Conservation (phyloP, 2,888 invertebrate genomes). For the Hypomecis punctinalis region DNA sequence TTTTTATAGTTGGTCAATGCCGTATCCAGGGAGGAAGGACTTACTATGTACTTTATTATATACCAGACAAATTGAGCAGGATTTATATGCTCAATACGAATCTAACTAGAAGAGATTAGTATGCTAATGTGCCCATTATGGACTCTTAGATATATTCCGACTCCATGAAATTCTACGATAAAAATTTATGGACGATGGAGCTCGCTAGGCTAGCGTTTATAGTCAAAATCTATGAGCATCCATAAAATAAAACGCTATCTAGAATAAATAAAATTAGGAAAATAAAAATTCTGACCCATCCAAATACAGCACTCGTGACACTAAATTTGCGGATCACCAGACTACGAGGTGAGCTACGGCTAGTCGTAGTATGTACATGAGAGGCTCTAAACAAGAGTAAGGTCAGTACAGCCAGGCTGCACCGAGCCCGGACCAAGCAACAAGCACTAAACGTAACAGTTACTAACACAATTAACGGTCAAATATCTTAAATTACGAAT, state of each 20-base stretch:
- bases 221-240: slow-evolving; percentile 75
- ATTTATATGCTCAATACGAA: slow-evolving; percentile 67
- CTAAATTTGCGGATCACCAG: slow-evolving; percentile 64
- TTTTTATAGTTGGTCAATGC: not conserved
- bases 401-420: slow-evolving; percentile 46
- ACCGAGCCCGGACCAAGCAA: slow-evolving; percentile 68
- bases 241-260: slow-evolving; percentile 72
- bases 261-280: slow-evolving; percentile 59
- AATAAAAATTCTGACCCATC: slow-evolving; percentile 80
- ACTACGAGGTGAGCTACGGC: slow-evolving; percentile 69
- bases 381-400: slow-evolving; percentile 61
- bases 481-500: slow-evolving; percentile 81
- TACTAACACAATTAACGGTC: slow-evolving; percentile 79
- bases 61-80: slow-evolving; percentile 60
- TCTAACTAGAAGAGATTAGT: slow-evolving; percentile 81
- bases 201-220: slow-evolving; percentile 77
- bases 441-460: slow-evolving; percentile 79
- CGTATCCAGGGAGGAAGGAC: slow-evolving; percentile 69
- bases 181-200: slow-evolving; percentile 77
- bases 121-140: slow-evolving; percentile 76
- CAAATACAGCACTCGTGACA: slow-evolving; percentile 76
- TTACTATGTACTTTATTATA: slow-evolving; percentile 57
- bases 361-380: slow-evolving; percentile 48
- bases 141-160: slow-evolving; percentile 67
- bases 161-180: slow-evolving; percentile 74